phyloP scores from a whole-genome alignment of 2,113 vertebrate species.

The Coryphaenoides rupestris region DNA sequence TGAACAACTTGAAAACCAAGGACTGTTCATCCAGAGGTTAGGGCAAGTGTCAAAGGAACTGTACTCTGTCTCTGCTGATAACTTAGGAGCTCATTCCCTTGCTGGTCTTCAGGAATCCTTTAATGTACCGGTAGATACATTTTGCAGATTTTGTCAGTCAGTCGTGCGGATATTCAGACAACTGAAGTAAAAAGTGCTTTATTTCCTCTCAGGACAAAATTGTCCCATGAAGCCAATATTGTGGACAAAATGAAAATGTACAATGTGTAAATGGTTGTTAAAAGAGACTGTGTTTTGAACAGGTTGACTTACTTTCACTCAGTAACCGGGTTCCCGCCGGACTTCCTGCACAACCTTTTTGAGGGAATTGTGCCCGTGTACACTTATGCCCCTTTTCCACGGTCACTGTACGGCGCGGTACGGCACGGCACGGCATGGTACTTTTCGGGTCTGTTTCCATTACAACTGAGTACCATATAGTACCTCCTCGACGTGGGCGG shows the following conservation, averaged over 20 bases:
- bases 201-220: background rate
- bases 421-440: no score
- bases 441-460: no score
- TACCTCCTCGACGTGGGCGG: no score
- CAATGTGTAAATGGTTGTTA: background rate
- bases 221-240: background rate
- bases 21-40: background rate
- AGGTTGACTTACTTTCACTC: background rate
- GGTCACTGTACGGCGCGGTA: no score
- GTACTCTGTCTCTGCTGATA: background rate
- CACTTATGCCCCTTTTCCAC: no score
- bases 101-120: background rate
- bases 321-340: background rate
- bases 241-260: background rate
- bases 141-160: background rate
- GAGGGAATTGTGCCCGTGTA: background rate
- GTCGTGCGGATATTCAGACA: background rate
- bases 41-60: background rate
- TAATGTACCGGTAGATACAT: background rate
- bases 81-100: background rate
- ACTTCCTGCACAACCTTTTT: background rate
- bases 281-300: background rate
- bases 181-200: background rate
- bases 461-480: no score
- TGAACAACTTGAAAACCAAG: background rate